These are phyloP conservation scores for Embidobia sp. DNA, from an alignment of 2,888 invertebrate genomes.

Conservation along the genomic window DNA sequence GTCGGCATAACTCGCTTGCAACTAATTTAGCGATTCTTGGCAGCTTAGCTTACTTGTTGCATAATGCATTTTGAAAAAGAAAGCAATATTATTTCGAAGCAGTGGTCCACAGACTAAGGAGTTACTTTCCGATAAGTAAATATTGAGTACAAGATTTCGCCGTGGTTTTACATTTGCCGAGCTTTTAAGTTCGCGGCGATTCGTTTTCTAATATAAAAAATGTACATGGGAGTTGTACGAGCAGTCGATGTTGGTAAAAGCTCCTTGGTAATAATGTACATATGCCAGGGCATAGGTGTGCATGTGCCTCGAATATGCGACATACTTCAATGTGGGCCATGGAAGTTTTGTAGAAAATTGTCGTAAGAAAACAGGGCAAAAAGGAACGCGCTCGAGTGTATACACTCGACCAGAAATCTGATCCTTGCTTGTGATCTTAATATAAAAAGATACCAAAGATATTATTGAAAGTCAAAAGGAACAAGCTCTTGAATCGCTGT, in stretches of 20 bases:
- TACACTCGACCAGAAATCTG: conserved; percentile 67
- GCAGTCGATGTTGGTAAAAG: conserved; percentile 44
- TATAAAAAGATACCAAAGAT: conserved; percentile 57
- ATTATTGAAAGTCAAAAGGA: conserved; percentile 52
- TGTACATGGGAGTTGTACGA: conserved; percentile 69
- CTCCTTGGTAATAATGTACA: conserved; percentile 13
- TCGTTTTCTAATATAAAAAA: conserved; percentile 72
- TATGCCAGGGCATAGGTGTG: conserved; percentile 30
- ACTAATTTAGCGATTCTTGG: too few relatives aligned
- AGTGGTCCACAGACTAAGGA: too few relatives aligned
- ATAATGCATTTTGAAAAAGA: too few relatives aligned
- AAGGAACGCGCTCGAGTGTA: conserved; percentile 58
- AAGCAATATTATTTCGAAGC: too few relatives aligned
- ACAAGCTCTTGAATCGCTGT: conserved; percentile 39
- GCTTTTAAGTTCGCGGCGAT: conserved; percentile 63
- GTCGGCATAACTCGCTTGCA: too few relatives aligned
- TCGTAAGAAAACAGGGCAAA: conserved; percentile 65
- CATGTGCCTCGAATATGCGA: conserved; percentile 59
- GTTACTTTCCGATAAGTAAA: too few relatives aligned
- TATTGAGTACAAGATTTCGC: too few relatives aligned
- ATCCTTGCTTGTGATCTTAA: conserved; percentile 62
- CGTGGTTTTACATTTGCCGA: conserved; percentile 42
- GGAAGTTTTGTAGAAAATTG: conserved; percentile 70
- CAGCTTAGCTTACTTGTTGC: too few relatives aligned
- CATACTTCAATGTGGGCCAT: conserved; percentile 58